Base-by-base conservation (phyloP, 1,140 invertebrate species). In the Hylaeus volcanicus region DNA sequence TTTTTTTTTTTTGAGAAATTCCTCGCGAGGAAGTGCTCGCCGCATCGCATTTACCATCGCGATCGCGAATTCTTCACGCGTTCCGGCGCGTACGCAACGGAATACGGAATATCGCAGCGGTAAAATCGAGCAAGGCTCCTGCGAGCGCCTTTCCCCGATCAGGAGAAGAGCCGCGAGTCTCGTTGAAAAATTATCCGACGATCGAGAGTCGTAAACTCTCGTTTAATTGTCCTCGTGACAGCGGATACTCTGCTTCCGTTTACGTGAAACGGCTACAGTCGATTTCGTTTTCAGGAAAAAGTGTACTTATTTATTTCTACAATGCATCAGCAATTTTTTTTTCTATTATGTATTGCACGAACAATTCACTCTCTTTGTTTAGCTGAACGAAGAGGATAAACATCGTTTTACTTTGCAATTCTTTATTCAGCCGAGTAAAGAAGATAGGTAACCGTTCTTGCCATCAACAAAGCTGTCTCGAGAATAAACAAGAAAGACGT, bases 41-140 rank as follows among this genome's bases (percentile, higher is more conserved):
- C 12, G 39, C 64, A 15, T 48, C 41, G 26, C 51, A 68, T 78
- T 26, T 71, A 71, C 26, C 11, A 53, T 64, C 51, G 8, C n/a
- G 15, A 51, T 63, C 39, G 60, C n/a, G 48, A 53, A 71, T 78
- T 78, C 76, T 6, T 37, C 39, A 11, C 51, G 43, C 43, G 66
- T 78, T 71, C 48, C 15, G 14, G 3, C 6, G 66, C 48, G 43
- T 53, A 64, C 48, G 60, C 41, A 48, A 61, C 5, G 12, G 58
- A 78, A 63, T 69, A 74, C 51, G 3, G 11, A 65, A 74, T 61
- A 61, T 15, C 11, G n/a, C 3, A 0, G 39, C 73, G 55, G 26
- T 60, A 51, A 41, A 41, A 63, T 63, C 60, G 8, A 6, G 26
- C 14, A 39, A 15, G 26, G n/a, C n/a, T 51, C 6, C 8, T 3